Evolutionary conservation across 2,888 invertebrate genomes (phyloP).

Genomic region (Arge pagana): DNA sequence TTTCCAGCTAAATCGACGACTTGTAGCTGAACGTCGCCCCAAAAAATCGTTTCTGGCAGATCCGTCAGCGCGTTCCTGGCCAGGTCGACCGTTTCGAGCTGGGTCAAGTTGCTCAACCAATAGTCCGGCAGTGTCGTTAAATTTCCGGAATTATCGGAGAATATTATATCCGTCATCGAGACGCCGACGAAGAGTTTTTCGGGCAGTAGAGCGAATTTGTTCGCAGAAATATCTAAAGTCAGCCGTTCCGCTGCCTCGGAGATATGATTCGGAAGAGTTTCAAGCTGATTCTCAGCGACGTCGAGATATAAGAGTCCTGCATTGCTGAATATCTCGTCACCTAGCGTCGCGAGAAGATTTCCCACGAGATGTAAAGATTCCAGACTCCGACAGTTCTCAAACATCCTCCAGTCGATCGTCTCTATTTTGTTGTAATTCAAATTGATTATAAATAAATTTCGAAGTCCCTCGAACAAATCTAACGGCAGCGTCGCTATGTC

Average conservation of each 20-base stretch:
- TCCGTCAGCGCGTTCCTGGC: constrained; percentile 63
- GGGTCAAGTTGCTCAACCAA: constrained; percentile 66
- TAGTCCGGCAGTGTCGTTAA: constrained; percentile 64
- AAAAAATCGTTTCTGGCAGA: constrained; percentile 68
- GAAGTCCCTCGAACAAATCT: constrained; percentile 39
- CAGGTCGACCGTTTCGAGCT: constrained; percentile 64
- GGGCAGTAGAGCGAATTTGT: constrained; percentile 69
- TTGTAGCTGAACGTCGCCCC: constrained; percentile 63
- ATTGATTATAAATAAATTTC: constrained; percentile 65
- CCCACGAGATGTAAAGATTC: no score
- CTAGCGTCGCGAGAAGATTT: no score
- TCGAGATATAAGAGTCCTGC: constrained; percentile 72
- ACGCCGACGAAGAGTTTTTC: constrained; percentile 65
- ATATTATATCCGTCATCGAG: constrained; percentile 60
- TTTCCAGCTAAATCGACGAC: constrained; percentile 68
- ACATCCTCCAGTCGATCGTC: constrained; percentile 64
- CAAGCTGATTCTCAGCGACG: constrained; percentile 68
- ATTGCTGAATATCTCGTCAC: constrained; percentile 67
- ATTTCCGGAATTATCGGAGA: constrained; percentile 51
- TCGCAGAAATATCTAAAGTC: constrained; percentile 72
- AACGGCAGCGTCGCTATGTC: constrained; percentile 44
- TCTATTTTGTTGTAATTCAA: constrained; percentile 70
- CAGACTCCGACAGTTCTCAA: no score
- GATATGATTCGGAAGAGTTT: constrained; percentile 65
- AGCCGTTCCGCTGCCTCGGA: no score